Conservation (phyloP, 1,140 invertebrate species). For the Diorhabda carinulata region DNA sequence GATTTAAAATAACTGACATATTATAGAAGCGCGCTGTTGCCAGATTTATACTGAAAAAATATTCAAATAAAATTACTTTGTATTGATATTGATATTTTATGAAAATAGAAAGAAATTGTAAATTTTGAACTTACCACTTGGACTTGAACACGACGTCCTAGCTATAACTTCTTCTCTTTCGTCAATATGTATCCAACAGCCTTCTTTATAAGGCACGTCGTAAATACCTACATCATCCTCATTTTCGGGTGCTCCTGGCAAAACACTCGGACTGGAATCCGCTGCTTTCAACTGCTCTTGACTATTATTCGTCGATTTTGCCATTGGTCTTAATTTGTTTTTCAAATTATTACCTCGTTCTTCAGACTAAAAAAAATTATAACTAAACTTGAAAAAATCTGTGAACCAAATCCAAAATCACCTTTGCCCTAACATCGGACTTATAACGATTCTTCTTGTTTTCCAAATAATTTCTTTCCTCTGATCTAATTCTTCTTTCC, state of each 20-base stretch:
- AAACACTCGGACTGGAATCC: conserved; percentile 61
- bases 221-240: conserved; percentile 66
- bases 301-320: conserved; percentile 67
- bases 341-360: conserved; percentile 65
- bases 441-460: conserved; percentile 60
- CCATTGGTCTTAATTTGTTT: conserved; percentile 59
- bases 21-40: too few species aligned
- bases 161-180: conserved; percentile 55
- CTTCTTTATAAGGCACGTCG: conserved; percentile 64
- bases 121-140: conserved; percentile 6
- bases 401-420: conserved; percentile 34
- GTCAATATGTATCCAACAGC: conserved; percentile 72
- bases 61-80: too few species aligned
- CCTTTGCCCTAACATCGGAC: conserved; percentile 70
- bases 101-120: neutral
- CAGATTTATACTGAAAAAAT: too few species aligned
- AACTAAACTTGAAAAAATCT: neutral
- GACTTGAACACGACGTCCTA: conserved; percentile 11
- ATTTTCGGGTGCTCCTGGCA: conserved; percentile 61
- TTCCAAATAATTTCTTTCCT: conserved; percentile 62
- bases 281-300: conserved; percentile 67
- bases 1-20: too few species aligned
- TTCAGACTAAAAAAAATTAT: conserved; percentile 58
- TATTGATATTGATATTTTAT: too few species aligned
- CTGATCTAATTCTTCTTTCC: conserved; percentile 77